phyloP scores from a whole-genome alignment of 2,113 vertebrate genomes.

The Peromyscus maniculatus region DNA sequence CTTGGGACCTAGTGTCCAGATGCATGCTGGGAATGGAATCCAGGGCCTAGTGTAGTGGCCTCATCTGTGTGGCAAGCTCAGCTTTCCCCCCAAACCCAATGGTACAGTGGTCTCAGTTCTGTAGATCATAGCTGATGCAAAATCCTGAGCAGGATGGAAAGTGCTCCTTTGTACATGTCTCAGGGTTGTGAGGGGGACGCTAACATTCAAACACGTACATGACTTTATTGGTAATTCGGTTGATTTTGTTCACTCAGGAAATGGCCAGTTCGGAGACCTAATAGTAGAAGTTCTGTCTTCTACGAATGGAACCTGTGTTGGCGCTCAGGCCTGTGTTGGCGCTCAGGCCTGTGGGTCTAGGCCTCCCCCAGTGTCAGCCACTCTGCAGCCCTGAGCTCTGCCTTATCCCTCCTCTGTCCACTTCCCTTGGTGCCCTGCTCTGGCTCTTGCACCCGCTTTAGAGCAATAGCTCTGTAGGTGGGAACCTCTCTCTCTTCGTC shows the following conservation, averaged over 20 bases:
- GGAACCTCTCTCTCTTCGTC: not conserved
- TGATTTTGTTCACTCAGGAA: not conserved
- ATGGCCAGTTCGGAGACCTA: not conserved
- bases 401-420: not conserved
- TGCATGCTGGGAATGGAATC: not conserved
- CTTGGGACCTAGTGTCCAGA: not conserved
- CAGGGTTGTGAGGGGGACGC: not conserved
- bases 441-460: not conserved
- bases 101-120: not conserved
- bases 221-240: not conserved
- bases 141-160: rapidly evolving
- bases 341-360: not conserved
- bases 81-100: not conserved
- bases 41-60: not conserved
- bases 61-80: not conserved
- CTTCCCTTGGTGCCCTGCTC: not conserved
- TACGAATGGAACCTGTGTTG: not conserved
- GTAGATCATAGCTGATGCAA: rapidly evolving
- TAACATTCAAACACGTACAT: not conserved
- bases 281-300: not conserved
- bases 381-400: not conserved
- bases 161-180: not conserved
- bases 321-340: not conserved
- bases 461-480: not conserved
- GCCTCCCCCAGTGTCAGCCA: not conserved